Percentiles rank a stretch among this genome's conserved stretches.
Evolutionary conservation across 1,140 invertebrate species (phyloP).

Genomic region (Coenobita brevimanus): DNA sequence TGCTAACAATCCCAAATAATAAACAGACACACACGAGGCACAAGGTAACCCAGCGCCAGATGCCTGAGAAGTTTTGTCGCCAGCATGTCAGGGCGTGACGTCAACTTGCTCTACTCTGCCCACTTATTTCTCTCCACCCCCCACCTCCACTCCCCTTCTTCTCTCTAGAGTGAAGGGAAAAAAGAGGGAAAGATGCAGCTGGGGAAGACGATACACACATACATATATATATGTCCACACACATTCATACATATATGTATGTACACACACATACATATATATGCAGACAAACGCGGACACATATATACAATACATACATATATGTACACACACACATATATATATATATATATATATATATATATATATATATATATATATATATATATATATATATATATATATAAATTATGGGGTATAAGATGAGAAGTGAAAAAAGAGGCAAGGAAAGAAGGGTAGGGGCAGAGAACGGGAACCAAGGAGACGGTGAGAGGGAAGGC

Average conservation of each 20-base stretch:
- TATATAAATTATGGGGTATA: too few species aligned
- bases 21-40: neutral
- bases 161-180: neutral
- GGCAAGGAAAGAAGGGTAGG: neutral
- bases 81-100: slow-evolving; percentile 12
- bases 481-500: neutral
- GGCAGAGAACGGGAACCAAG: neutral
- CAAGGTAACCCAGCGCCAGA: slow-evolving; percentile 22
- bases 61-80: slow-evolving; percentile 42
- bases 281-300: too few species aligned
- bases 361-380: neutral
- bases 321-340: too few species aligned
- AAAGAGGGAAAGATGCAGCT: neutral
- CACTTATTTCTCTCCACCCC: slow-evolving; percentile 18
- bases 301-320: too few species aligned
- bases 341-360: neutral
- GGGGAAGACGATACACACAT: neutral
- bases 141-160: neutral
- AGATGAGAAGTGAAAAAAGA: too few species aligned
- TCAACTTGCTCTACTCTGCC: slow-evolving; percentile 16
- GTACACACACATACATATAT: too few species aligned
- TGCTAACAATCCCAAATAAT: slow-evolving; percentile 33
- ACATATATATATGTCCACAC: too few species aligned
- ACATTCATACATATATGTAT: too few species aligned
- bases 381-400: neutral